Conservation (phyloP, 2,888 invertebrate genomes). For the Lochmaea capreae region DNA sequence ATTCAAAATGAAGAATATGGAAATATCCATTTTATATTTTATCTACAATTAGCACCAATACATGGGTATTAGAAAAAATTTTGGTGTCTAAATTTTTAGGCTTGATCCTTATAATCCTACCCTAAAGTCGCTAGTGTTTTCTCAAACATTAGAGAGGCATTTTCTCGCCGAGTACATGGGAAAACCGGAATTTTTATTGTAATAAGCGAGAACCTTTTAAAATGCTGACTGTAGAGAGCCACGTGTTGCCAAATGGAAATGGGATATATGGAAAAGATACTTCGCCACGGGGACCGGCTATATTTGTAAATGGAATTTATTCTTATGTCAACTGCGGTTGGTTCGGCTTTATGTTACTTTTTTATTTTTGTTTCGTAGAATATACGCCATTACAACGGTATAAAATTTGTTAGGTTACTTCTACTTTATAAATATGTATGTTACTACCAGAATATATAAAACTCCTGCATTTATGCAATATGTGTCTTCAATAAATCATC, state of each 20-base stretch:
- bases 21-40: no score
- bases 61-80: neutral
- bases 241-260: slow-evolving; percentile 59
- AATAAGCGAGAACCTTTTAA: slow-evolving; percentile 60
- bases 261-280: slow-evolving; percentile 59
- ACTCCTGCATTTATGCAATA: no score
- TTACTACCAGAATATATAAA: no score
- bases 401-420: slow-evolving; percentile 17
- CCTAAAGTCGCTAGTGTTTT: neutral
- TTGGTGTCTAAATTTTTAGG: neutral
- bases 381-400: slow-evolving; percentile 25
- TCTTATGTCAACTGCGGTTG: slow-evolving; percentile 41
- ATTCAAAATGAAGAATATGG: no score
- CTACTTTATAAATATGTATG: neutral
- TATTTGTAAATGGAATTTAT: slow-evolving; percentile 61
- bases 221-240: slow-evolving; percentile 59
- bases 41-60: no score
- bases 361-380: slow-evolving; percentile 31
- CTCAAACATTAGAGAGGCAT: slow-evolving; percentile 58
- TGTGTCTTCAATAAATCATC: no score
- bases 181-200: slow-evolving; percentile 58
- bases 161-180: slow-evolving; percentile 50
- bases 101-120: neutral
- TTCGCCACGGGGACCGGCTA: slow-evolving; percentile 55
- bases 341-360: slow-evolving; percentile 37